Evolutionary conservation across 2,113 vertebrate species (phyloP).

Genomic region (Narcine bancroftii): DNA sequence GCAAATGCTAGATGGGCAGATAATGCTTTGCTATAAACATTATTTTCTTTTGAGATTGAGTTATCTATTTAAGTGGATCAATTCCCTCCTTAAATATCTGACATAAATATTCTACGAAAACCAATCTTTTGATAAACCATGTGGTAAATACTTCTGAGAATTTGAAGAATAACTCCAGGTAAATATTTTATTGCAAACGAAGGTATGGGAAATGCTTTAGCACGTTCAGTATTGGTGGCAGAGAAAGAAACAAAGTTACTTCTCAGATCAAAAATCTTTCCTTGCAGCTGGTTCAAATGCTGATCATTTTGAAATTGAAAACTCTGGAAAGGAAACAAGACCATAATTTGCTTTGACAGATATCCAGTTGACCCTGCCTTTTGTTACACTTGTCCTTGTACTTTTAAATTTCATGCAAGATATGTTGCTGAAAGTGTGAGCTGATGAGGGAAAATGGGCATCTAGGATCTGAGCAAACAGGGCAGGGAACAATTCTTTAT

Average conservation of each 20-base stretch:
- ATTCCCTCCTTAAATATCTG: background rate
- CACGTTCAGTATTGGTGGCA: too few species aligned
- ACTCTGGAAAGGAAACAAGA: background rate
- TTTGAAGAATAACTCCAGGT: background rate
- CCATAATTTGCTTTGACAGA: too few species aligned
- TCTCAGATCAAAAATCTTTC: too few species aligned
- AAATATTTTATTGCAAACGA: background rate
- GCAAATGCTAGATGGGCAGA: too few species aligned
- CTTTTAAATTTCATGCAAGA: background rate
- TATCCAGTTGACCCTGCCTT: too few species aligned
- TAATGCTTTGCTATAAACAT: too few species aligned
- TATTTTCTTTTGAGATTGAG: background rate
- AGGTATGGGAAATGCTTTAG: background rate
- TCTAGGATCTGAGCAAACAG: too few species aligned
- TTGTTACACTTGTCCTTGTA: too few species aligned
- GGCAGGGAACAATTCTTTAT: too few species aligned
- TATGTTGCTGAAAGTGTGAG: background rate
- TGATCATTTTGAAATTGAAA: background rate
- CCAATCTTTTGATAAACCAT: background rate
- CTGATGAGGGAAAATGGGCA: background rate
- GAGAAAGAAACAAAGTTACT: too few species aligned
- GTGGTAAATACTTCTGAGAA: background rate
- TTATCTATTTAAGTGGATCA: background rate
- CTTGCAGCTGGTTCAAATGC: background rate
- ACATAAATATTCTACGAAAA: background rate